A percentile compares a stretch with the other conserved stretches of the same genome.
Evolutionary conservation across 1,140 invertebrate genomes (phyloP).

Genomic region (Berghia stephanieae): DNA sequence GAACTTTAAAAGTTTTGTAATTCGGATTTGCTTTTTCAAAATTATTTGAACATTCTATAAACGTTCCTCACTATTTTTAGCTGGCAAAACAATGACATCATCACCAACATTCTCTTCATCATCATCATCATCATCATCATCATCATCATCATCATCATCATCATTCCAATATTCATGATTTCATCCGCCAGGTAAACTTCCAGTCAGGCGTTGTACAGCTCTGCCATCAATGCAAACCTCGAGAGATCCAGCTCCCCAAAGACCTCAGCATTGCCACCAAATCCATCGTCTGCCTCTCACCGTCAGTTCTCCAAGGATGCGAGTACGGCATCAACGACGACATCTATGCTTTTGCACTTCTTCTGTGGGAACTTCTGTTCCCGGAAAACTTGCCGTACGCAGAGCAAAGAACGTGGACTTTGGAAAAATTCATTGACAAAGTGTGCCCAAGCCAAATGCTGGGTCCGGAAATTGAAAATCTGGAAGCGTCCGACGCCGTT

Average conservation of each 20-base stretch:
- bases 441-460: conserved; percentile 41
- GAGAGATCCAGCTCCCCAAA: conserved; percentile 36
- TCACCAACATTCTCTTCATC: no score
- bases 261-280: conserved; percentile 26
- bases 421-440: conserved; percentile 36
- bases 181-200: conserved; percentile 36
- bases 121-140: not conserved
- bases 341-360: conserved; percentile 48
- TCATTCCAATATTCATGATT: not conserved
- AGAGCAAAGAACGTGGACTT: conserved; percentile 29
- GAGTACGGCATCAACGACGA: conserved; percentile 41
- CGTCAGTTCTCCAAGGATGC: conserved; percentile 43
- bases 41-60: no score
- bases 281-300: conserved; percentile 45
- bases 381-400: conserved; percentile 32
- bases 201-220: conserved; percentile 38
- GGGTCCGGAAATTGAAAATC: not conserved
- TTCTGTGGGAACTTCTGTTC: conserved; percentile 41
- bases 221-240: conserved; percentile 40
- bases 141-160: not conserved
- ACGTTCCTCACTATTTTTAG: no score
- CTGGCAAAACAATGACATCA: not conserved
- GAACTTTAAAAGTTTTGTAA: no score
- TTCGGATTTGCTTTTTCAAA: no score
- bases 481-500: not conserved